These are phyloP conservation scores for Chloroceryle inda DNA, from an alignment of 2,797 vertebrate genomes.

Conservation along the genomic window DNA sequence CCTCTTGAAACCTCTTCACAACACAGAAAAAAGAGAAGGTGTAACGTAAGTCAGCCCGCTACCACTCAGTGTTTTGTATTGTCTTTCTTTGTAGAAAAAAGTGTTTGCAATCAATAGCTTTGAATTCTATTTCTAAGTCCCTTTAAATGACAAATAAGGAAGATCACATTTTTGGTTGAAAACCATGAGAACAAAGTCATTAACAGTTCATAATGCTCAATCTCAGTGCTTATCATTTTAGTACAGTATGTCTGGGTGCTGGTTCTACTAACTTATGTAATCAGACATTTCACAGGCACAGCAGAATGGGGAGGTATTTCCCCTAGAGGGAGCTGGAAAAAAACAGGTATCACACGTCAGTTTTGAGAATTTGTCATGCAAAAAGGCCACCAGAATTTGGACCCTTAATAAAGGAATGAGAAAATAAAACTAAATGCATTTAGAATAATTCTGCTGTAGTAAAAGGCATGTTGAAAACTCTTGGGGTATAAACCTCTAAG, in stretches of 20 bases:
- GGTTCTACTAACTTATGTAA: background rate
- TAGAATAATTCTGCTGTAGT: background rate
- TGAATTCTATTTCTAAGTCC: conserved; percentile 8
- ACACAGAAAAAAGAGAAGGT: background rate
- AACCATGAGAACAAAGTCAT: background rate
- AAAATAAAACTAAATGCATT: background rate
- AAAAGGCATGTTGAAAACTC: background rate
- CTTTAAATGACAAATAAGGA: background rate
- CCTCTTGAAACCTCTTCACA: background rate
- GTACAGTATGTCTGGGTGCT: background rate
- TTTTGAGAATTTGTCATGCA: background rate
- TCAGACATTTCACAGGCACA: background rate
- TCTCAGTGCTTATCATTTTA: background rate
- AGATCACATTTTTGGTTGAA: background rate
- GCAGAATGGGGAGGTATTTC: background rate
- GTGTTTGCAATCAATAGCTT: conserved; percentile 20
- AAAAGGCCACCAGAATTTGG: background rate
- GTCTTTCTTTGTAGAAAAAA: conserved; percentile 22
- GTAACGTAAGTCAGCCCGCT: background rate
- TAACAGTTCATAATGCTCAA: background rate
- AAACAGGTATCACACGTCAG: background rate
- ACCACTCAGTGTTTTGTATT: background rate
- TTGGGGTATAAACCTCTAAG: background rate
- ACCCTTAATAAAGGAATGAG: background rate
- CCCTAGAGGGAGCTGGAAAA: background rate